These are phyloP conservation scores for Drosophila lutescens DNA, from an alignment of 2,888 invertebrate species.

Conservation along the genomic window DNA sequence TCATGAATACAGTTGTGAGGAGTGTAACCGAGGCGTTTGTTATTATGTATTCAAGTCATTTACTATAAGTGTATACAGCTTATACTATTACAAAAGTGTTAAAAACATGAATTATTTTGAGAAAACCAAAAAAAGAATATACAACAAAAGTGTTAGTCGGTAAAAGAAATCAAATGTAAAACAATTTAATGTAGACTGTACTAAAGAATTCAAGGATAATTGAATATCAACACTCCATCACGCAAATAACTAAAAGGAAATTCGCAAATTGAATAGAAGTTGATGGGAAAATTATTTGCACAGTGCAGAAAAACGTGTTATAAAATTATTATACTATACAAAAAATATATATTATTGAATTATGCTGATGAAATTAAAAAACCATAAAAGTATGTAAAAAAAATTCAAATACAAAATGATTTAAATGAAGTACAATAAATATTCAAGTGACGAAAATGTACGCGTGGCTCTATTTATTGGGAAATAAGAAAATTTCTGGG, in stretches of 20 bases:
- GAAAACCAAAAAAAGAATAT: slow-evolving; percentile 33
- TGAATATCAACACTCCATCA: slow-evolving; percentile 47
- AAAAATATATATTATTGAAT: slow-evolving; percentile 50
- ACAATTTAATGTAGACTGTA: slow-evolving; percentile 52
- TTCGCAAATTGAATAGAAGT: slow-evolving; percentile 46
- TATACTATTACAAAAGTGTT: slow-evolving; percentile 37
- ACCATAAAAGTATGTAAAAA: slow-evolving; percentile 45
- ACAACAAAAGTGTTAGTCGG: slow-evolving; percentile 43
- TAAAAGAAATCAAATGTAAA: slow-evolving; percentile 51
- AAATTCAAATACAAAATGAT: slow-evolving; percentile 51
- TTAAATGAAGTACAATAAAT: slow-evolving; percentile 55
- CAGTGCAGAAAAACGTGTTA: slow-evolving; percentile 54
- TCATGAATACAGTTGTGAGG: slow-evolving; percentile 36
- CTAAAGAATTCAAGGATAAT: slow-evolving; percentile 33
- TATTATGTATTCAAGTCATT: slow-evolving; percentile 33
- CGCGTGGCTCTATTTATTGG: not conserved
- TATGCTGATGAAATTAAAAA: slow-evolving; percentile 54
- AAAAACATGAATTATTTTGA: slow-evolving; percentile 47
- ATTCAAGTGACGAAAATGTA: slow-evolving; percentile 44
- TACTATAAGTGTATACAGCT: slow-evolving; percentile 40
- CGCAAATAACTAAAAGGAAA: slow-evolving; percentile 27
- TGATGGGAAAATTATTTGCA: slow-evolving; percentile 46
- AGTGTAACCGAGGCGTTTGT: slow-evolving; percentile 30
- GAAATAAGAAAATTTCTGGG: too few species aligned
- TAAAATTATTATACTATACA: slow-evolving; percentile 52